Evolutionary conservation across 2,797 vertebrate genomes (phyloP).

Genomic region (Paedocypris micromegethes): DNA sequence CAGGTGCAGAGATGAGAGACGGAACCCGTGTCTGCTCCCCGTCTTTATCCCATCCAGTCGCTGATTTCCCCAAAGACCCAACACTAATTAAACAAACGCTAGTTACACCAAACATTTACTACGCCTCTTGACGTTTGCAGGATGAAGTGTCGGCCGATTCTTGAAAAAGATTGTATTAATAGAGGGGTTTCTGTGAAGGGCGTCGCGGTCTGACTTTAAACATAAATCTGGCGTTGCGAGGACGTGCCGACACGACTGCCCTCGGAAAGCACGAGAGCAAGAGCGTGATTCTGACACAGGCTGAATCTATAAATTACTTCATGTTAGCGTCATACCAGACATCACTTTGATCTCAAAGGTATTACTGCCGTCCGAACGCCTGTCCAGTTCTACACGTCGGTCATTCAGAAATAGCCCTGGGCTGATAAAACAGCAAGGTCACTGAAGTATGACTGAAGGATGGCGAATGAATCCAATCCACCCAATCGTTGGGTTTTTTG

Average conservation of each 20-base stretch:
- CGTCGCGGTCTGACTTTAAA: constrained; percentile 46
- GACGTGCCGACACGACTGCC: constrained; percentile 50
- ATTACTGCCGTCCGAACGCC: constrained; percentile 43
- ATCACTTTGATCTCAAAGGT: constrained; percentile 50
- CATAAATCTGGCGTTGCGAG: constrained; percentile 52
- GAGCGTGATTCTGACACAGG: constrained; percentile 42
- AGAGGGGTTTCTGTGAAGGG: not conserved
- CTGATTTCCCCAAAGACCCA: constrained; percentile 14
- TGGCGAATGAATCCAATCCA: no score
- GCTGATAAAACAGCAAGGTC: constrained; percentile 40
- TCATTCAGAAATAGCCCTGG: constrained; percentile 49
- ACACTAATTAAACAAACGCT: constrained; percentile 15
- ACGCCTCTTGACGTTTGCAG: constrained; percentile 8
- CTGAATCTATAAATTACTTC: constrained; percentile 54
- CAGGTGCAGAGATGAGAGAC: constrained; percentile 56
- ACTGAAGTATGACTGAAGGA: constrained; percentile 27
- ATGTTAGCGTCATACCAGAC: constrained; percentile 48
- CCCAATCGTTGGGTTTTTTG: no score
- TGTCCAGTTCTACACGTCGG: constrained; percentile 34
- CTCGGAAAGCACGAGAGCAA: constrained; percentile 39
- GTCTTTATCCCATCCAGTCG: constrained; percentile 19
- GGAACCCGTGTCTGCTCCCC: constrained; percentile 28
- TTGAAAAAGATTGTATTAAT: no score
- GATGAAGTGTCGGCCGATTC: not conserved
- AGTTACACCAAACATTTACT: constrained; percentile 21